Base-by-base conservation (phyloP, 2,113 vertebrate genomes). In the Gnathonemus echidnorhynchus region DNA sequence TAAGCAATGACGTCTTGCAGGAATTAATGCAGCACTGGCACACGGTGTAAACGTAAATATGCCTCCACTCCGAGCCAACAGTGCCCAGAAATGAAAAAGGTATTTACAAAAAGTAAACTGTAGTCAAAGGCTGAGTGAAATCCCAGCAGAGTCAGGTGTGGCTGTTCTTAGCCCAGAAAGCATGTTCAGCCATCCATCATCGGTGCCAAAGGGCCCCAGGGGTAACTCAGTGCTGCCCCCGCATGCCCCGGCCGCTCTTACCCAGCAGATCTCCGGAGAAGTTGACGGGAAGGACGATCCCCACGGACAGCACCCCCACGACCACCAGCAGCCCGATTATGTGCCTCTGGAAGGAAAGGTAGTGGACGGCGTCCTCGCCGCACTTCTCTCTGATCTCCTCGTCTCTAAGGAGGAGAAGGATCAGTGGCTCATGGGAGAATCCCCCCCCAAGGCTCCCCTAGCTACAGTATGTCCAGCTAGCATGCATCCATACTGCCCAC, bases 381-480 rank as follows among this genome's bases (percentile, higher is more conserved):
- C 98, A 99, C 88, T 99, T 99, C 93, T 99, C 98, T 39, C 97
- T 94, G 94, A 99, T 99, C 96, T 99, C 98, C 0, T 99, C 98
- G 9, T 99, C 98, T 94, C 98, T 99, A 95, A 1, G 31, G 21
- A 87, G 87, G 42, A 56, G 50, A 46, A 90, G 2, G 17, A 42
- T 84, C 84, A 45, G n/a, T 13, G 50, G 48, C 13, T 87, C 49
- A 17, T 27, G 31, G 49, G 27, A 52, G 11, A 53, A 27, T 53
- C 11, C n/a, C 49, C 46, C 48, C 48, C 48, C 48, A 49, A 49
- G n/a, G 19, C 48, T 11, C 10, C 48, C 46, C 9, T 17, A 27
- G 85, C 85, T 48, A 46, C 24, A 5, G 48, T 13, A 6, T 31
- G 19, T 19, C 86, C n/a, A 48, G 70, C 70, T 48, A n/a, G 45